Evolutionary conservation across 2,888 invertebrate genomes (phyloP).

Genomic region (Sthenelais limicola): DNA sequence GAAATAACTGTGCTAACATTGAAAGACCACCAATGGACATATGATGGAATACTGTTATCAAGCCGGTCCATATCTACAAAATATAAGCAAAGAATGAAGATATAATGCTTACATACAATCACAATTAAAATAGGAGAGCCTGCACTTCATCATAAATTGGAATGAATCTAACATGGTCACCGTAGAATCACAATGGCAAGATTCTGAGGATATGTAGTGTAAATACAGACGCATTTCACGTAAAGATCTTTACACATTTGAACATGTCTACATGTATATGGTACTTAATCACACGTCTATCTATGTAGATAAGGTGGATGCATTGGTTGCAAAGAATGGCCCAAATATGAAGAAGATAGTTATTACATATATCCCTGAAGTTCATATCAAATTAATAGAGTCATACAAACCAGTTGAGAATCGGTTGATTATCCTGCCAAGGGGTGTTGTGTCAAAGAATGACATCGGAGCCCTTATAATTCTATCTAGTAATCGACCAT

Average conservation of each 20-base stretch:
- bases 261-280: background rate
- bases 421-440: conserved; percentile 35
- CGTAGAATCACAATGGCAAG: too few relatives aligned
- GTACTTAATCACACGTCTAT: background rate
- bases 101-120: too few relatives aligned
- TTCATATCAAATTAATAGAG: background rate
- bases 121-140: too few relatives aligned
- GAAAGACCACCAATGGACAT: conserved; percentile 5
- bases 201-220: too few relatives aligned
- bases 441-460: conserved; percentile 38
- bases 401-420: conserved; percentile 26
- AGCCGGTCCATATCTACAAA: conserved; percentile 51
- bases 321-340: too few relatives aligned
- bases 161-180: too few relatives aligned
- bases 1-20: conserved; percentile 49
- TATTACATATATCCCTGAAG: background rate
- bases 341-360: background rate
- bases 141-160: too few relatives aligned
- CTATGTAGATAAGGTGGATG: background rate
- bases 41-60: conserved; percentile 48
- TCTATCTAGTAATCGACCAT: conserved; percentile 12
- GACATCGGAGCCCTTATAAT: conserved; percentile 37
- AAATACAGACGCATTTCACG: too few relatives aligned
- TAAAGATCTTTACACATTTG: too few relatives aligned
- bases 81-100: too few relatives aligned